Evolutionary conservation across 2,888 invertebrate species (phyloP), one percentile per base, ranked within the genome.

Genomic region (Tuberolachnus salignus): DNA sequence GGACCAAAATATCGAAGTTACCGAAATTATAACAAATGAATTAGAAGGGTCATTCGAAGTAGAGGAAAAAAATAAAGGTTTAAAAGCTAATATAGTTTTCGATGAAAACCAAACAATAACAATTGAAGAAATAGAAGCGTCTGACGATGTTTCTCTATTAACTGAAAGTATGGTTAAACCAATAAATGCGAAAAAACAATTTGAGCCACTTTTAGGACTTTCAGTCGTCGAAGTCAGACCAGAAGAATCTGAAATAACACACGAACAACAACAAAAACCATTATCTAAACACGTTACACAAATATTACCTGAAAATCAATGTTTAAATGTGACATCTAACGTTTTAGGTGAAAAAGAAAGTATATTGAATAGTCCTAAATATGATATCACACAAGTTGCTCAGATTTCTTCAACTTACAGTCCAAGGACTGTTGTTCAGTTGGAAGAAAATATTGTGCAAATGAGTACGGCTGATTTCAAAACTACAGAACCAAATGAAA

Each of bases 201-300:
- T 89, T 82, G 85, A 88, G 66, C 86, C 88, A 55, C 85, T 88
- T 80, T 88, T 89, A 84, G 88, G 89, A 83, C 81, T 91, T 46
- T 84, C 88, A 42, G 86, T 88, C 59, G 87, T 87, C 63, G 88
- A 90, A 83, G 87, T 88, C 19, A 85, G 88, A 81, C 84, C 84
- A 42, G 88, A 87, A 81, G 91, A 92, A 86, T 87, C 87, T 81
- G 91, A 91, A 87, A 85, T n/a, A n/a, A 0, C 4, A 51, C 82
- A 84, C 63, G 82, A 84, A 82, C 83, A 82, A 55, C 67, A 75
- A 51, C 61, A 83, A 34, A 82, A 82, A 69, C 82, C 83, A 26
- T 82, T 83, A 51, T 75, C 82, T 21, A 84, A 83, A 81, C 82
- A 72, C 69, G 84, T 83, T 26, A 82, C 83, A 64, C 42, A 82